Evolutionary conservation across 2,888 invertebrate genomes (phyloP).

Genomic region (Chrysodeixis includens): DNA sequence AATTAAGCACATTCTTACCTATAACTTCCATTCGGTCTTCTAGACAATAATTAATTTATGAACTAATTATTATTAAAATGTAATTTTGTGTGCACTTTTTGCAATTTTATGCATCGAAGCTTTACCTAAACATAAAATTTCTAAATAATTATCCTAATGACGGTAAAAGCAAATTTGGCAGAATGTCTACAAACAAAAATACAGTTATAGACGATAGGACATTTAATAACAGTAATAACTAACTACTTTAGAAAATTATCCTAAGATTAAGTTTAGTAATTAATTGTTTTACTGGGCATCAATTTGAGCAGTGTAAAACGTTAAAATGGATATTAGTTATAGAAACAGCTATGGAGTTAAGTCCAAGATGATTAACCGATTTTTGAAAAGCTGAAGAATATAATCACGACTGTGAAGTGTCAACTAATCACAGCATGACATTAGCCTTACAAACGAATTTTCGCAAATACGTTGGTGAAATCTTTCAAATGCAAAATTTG

Average conservation of each 20-base stretch:
- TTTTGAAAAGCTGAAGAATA: too few relatives aligned
- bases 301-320: not conserved
- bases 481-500: too few relatives aligned
- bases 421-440: too few relatives aligned
- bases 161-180: constrained; percentile 4
- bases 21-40: not conserved
- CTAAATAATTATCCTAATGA: not conserved
- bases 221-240: not conserved
- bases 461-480: too few relatives aligned
- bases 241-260: not conserved
- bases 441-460: too few relatives aligned
- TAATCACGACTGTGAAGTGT: too few relatives aligned
- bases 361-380: too few relatives aligned
- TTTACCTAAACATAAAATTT: not conserved
- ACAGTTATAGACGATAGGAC: not conserved
- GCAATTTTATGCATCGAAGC: not conserved
- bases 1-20: not conserved
- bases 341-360: too few relatives aligned
- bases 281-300: not conserved
- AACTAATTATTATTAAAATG: not conserved
- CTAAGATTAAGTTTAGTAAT: not conserved
- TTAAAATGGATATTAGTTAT: not conserved
- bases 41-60: not conserved
- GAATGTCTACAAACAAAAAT: constrained; percentile 3
- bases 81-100: not conserved